Conservation (phyloP, 2,797 vertebrate species). For the Parambassis ranga region DNA sequence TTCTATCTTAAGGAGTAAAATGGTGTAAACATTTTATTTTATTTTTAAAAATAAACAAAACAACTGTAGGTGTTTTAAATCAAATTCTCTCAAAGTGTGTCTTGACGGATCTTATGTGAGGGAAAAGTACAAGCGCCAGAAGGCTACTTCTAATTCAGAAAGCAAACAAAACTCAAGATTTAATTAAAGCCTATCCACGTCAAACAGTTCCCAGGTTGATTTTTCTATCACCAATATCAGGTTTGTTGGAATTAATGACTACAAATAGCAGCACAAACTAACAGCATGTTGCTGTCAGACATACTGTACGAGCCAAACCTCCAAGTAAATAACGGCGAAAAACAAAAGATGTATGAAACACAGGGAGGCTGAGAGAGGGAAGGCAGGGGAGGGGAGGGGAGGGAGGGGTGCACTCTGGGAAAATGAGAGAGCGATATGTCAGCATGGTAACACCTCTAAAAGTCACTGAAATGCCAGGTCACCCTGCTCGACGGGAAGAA, state of each 20-base stretch:
- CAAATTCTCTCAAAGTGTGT: no score
- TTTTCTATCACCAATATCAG: not conserved
- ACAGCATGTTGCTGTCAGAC: not conserved
- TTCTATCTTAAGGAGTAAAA: no score
- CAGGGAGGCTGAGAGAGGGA: slow-evolving; percentile 1
- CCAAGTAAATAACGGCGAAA: slow-evolving; percentile 12
- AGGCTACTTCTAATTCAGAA: not conserved
- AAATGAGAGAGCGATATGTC: slow-evolving; percentile 74
- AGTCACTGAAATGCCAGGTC: slow-evolving; percentile 87
- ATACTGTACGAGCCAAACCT: not conserved
- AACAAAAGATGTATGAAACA: slow-evolving; percentile 26
- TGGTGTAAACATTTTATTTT: no score
- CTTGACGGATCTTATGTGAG: no score
- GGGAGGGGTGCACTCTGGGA: slow-evolving; percentile 25
- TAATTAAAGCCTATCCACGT: not conserved
- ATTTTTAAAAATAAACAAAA: no score
- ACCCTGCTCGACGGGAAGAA: slow-evolving; percentile 66
- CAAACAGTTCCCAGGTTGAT: not conserved
- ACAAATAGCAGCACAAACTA: not conserved
- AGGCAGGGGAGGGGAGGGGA: not conserved
- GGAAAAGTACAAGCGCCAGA: no score
- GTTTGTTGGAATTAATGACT: no score
- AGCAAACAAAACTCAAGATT: not conserved
- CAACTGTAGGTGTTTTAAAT: no score
- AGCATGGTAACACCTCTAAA: slow-evolving; percentile 80